phyloP scores from a whole-genome alignment of 2,797 vertebrate genomes.

The Periophthalmus magnuspinnatus region DNA sequence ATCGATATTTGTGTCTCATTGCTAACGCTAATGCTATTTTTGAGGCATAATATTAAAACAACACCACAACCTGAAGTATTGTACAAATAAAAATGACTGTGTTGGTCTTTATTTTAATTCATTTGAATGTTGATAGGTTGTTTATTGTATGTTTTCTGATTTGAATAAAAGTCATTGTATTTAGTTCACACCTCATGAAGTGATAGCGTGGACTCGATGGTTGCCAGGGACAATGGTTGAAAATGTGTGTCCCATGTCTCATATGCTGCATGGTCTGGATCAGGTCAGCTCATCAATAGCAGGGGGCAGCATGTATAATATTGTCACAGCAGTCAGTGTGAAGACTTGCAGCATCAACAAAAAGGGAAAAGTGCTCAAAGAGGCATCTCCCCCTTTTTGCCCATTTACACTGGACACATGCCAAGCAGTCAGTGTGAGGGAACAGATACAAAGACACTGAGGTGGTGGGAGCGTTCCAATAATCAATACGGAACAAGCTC shows the following conservation, averaged over 20 bases:
- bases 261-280: conserved; percentile 24
- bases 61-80: too few relatives aligned
- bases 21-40: too few relatives aligned
- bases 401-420: conserved; percentile 49
- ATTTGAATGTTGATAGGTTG: too few relatives aligned
- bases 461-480: conserved; percentile 40
- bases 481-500: conserved; percentile 63
- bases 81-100: too few relatives aligned
- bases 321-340: conserved; percentile 52
- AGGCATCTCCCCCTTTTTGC: conserved; percentile 64
- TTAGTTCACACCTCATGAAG: neutral
- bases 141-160: too few relatives aligned
- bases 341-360: conserved; percentile 72
- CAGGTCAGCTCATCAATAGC: conserved; percentile 63
- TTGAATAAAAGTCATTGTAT: too few relatives aligned
- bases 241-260: neutral
- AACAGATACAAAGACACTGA: conserved; percentile 31
- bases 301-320: conserved; percentile 74
- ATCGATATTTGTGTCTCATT: too few relatives aligned
- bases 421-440: conserved; percentile 31
- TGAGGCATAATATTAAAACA: too few relatives aligned
- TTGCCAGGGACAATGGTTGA: neutral
- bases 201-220: neutral
- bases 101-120: too few relatives aligned
- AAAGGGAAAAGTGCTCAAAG: conserved; percentile 62